Conservation (phyloP, 1,140 invertebrate species). For the Drosophila melanica region DNA sequence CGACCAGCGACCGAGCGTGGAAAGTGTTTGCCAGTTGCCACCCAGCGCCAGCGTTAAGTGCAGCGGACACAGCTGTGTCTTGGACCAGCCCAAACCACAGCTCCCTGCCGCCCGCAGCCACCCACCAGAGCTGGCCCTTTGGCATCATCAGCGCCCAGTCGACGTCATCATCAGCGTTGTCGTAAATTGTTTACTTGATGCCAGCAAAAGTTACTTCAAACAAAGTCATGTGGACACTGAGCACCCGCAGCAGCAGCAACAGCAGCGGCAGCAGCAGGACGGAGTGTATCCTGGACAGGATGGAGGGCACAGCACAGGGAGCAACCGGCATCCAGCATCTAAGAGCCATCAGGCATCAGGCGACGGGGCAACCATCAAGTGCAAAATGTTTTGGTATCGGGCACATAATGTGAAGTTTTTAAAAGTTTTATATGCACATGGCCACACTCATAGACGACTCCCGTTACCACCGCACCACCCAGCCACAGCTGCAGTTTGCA, state of each 20-base stretch:
- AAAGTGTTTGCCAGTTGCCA: conserved; percentile 43
- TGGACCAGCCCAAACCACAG: neutral
- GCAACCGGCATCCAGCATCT: neutral
- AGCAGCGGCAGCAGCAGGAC: conserved; percentile 12
- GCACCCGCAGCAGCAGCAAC: conserved; percentile 18
- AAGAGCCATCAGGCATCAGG: conserved; percentile 38
- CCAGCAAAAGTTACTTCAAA: conserved; percentile 75
- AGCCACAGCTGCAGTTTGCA: conserved; percentile 36
- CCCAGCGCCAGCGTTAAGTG: conserved; percentile 56
- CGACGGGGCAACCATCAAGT: conserved; percentile 46
- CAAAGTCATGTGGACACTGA: conserved; percentile 79
- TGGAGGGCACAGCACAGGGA: neutral
- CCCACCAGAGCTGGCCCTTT: conserved; percentile 6
- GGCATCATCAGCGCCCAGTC: conserved; percentile 55
- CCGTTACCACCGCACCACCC: neutral
- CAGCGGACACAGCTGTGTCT: conserved; percentile 57
- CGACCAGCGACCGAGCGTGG: conserved; percentile 38
- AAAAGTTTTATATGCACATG: conserved; percentile 72
- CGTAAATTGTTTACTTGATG: conserved; percentile 82
- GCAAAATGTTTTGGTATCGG: conserved; percentile 52
- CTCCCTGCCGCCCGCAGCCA: neutral
- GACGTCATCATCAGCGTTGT: conserved; percentile 79
- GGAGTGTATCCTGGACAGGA: neutral
- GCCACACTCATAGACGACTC: conserved; percentile 7
- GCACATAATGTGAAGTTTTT: conserved; percentile 75